Evolutionary conservation across 1,140 invertebrate species (phyloP).

Genomic region (honey bee (Apis mellifera)): DNA sequence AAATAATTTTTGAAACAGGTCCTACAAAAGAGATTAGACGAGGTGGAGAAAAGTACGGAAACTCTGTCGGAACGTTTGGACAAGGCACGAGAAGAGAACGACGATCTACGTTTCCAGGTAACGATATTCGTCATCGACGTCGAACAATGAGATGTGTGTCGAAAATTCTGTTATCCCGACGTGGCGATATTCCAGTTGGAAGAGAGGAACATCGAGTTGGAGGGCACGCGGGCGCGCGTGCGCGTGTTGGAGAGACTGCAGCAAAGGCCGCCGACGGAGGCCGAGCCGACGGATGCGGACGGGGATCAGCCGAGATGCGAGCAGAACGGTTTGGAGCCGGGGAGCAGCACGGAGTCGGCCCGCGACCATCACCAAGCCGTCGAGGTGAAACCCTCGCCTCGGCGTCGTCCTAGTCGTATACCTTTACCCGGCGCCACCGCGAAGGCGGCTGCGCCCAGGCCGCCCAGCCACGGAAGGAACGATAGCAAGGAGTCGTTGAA

Average conservation of each 20-base stretch:
- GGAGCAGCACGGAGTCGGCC: slow-evolving; percentile 85
- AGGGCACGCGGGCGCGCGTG: slow-evolving; percentile 88
- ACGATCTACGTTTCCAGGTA: slow-evolving; percentile 91
- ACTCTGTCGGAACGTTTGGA: slow-evolving; percentile 86
- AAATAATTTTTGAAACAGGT: slow-evolving; percentile 79
- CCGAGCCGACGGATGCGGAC: slow-evolving; percentile 69
- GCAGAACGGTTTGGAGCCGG: slow-evolving; percentile 81
- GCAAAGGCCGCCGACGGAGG: slow-evolving; percentile 73
- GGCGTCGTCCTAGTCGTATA: slow-evolving; percentile 86
- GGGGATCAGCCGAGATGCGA: slow-evolving; percentile 80
- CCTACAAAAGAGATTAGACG: slow-evolving; percentile 86
- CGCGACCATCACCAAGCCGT: slow-evolving; percentile 80
- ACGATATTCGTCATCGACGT: too few species aligned
- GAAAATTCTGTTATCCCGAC: not conserved
- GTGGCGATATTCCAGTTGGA: slow-evolving; percentile 84
- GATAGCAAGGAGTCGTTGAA: slow-evolving; percentile 84
- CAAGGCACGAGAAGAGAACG: slow-evolving; percentile 88
- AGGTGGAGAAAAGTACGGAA: slow-evolving; percentile 84
- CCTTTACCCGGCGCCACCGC: slow-evolving; percentile 82
- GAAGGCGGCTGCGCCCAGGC: slow-evolving; percentile 78
- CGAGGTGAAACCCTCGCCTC: slow-evolving; percentile 80
- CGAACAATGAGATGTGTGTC: too few species aligned
- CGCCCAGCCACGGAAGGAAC: slow-evolving; percentile 79
- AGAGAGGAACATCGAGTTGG: slow-evolving; percentile 90
- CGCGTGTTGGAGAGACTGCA: slow-evolving; percentile 85